These are phyloP conservation scores for Mercenaria mercenaria DNA, from an alignment of 1,140 invertebrate species.

Conservation along the genomic window DNA sequence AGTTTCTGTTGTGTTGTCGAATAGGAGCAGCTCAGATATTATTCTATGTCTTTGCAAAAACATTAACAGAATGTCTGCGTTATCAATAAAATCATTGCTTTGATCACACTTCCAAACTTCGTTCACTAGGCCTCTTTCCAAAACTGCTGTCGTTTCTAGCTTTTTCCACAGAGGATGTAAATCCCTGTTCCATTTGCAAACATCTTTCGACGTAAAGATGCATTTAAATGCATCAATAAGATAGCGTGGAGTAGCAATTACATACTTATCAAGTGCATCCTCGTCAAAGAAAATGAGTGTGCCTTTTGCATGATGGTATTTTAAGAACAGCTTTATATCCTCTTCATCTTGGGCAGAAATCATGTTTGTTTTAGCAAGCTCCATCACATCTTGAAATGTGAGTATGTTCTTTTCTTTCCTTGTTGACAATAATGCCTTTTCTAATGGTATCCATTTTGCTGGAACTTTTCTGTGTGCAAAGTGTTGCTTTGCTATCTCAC, in stretches of 20 bases:
- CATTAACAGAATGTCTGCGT: neutral
- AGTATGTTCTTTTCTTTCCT: neutral
- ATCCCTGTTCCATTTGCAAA: neutral
- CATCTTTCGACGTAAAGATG: neutral
- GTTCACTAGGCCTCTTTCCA: neutral
- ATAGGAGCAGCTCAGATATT: neutral
- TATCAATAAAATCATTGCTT: neutral
- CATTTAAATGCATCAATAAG: neutral
- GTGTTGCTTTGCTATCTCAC: neutral
- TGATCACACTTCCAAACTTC: neutral
- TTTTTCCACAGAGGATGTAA: neutral
- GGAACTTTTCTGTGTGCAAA: neutral
- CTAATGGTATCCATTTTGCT: neutral
- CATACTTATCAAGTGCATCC: neutral
- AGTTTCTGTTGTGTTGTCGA: neutral
- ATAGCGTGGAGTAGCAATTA: neutral
- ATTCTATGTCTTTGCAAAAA: neutral
- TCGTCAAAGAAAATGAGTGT: neutral
- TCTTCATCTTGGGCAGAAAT: neutral
- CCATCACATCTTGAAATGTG: neutral
- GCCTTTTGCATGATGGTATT: neutral
- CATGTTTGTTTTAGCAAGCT: neutral
- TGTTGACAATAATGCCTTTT: neutral
- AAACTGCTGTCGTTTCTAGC: neutral
- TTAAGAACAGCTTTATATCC: neutral